These are phyloP conservation scores for Asbolus verrucosus DNA, from an alignment of 1,140 invertebrate species.

Conservation along the genomic window DNA sequence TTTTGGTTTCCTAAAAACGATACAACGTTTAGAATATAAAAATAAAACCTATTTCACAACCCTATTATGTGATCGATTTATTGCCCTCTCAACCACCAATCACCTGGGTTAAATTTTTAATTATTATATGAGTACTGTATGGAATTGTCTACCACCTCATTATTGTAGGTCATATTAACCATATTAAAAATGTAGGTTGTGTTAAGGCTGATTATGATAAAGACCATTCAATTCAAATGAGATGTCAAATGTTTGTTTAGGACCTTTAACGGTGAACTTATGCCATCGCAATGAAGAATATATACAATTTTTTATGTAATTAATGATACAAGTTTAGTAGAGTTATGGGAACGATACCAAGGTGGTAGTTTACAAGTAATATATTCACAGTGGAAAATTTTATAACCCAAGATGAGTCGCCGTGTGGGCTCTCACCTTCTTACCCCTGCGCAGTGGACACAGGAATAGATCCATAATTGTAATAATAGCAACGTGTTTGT, in stretches of 20 bases:
- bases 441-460: slow-evolving; percentile 90
- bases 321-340: slow-evolving; percentile 2
- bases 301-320: slow-evolving; percentile 5
- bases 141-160: slow-evolving; percentile 39
- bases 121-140: slow-evolving; percentile 1
- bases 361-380: slow-evolving; percentile 48
- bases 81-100: slow-evolving; percentile 47
- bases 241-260: slow-evolving; percentile 20
- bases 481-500: slow-evolving; percentile 90
- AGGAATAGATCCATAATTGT: slow-evolving; percentile 90
- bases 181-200: too few species aligned
- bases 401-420: slow-evolving; percentile 56
- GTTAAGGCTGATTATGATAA: slow-evolving; percentile 9
- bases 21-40: not conserved
- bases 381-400: slow-evolving; percentile 9
- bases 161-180: not conserved
- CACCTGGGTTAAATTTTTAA: slow-evolving; percentile 44
- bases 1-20: slow-evolving; percentile 50
- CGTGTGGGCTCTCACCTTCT: slow-evolving; percentile 72
- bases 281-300: not conserved
- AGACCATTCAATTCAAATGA: slow-evolving; percentile 41
- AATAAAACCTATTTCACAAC: not conserved
- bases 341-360: slow-evolving; percentile 12
- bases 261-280: slow-evolving; percentile 30
- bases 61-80: slow-evolving; percentile 9